Percentiles rank a stretch among this genome's conserved stretches.
phyloP scores from a whole-genome alignment of 2,113 vertebrate species.

The Campylomormyrus tamandua region DNA sequence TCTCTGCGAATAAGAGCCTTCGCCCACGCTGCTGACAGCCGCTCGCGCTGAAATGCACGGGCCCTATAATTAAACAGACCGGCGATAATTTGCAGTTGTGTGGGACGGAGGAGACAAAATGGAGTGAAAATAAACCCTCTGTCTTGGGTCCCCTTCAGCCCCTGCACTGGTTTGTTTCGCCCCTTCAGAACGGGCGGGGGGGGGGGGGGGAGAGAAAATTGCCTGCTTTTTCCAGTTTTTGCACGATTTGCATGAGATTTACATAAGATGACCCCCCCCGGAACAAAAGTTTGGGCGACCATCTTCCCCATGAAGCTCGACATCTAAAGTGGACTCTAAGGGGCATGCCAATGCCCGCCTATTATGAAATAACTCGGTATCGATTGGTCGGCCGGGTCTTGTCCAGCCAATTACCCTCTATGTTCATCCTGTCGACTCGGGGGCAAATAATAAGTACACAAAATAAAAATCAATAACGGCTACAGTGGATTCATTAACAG shows the following conservation, averaged over 20 bases:
- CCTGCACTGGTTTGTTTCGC: neutral
- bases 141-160: neutral
- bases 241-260: conserved; percentile 7
- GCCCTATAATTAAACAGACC: conserved; percentile 66
- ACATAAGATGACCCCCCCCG: conserved; percentile 8
- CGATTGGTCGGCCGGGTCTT: neutral
- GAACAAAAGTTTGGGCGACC: neutral
- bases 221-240: neutral
- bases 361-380: conserved; percentile 2
- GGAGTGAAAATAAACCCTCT: conserved; percentile 11
- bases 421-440: neutral
- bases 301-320: neutral
- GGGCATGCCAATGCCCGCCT: neutral
- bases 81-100: conserved; percentile 49
- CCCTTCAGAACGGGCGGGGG: neutral
- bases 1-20: conserved; percentile 51
- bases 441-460: conserved; percentile 52
- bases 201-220: neutral
- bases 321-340: neutral
- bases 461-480: conserved; percentile 55
- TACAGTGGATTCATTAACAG: conserved; percentile 21
- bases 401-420: conserved; percentile 8
- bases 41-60: conserved; percentile 57
- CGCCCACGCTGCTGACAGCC: conserved; percentile 54
- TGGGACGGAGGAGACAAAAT: conserved; percentile 15